These are phyloP conservation scores for Hirtodrosophila cameraria DNA, from an alignment of 2,888 invertebrate species.

Conservation along the genomic window DNA sequence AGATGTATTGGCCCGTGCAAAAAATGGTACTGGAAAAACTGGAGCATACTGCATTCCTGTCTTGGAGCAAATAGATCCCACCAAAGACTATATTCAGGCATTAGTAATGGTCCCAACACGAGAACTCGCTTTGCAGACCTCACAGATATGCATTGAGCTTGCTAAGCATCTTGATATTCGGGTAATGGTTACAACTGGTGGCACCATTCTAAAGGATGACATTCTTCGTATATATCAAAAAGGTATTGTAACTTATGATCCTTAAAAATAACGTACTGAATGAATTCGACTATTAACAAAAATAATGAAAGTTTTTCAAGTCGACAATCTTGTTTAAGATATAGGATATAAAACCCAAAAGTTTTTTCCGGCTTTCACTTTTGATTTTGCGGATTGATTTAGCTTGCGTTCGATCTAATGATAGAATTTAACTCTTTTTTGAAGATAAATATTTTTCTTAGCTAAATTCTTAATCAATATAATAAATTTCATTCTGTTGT, in stretches of 20 bases:
- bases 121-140: slow-evolving; percentile 99
- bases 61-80: slow-evolving; percentile 96
- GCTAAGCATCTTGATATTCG: slow-evolving; percentile 98
- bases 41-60: slow-evolving; percentile 99
- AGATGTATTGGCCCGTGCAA: slow-evolving; percentile 98
- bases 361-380: too few species aligned
- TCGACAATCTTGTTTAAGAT: too few species aligned
- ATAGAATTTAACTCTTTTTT: too few species aligned
- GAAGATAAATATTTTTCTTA: not conserved
- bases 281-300: too few species aligned
- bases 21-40: slow-evolving; percentile 99
- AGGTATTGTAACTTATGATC: slow-evolving; percentile 86
- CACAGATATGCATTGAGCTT: slow-evolving; percentile 99
- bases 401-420: too few species aligned
- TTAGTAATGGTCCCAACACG: slow-evolving; percentile 99
- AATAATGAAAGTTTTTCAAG: too few species aligned
- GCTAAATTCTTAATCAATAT: too few species aligned
- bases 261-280: not conserved
- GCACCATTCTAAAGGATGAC: slow-evolving; percentile 98
- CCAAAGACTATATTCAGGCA: slow-evolving; percentile 97
- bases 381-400: too few species aligned
- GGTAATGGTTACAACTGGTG: slow-evolving; percentile 99
- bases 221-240: slow-evolving; percentile 99
- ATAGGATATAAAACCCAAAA: too few species aligned
- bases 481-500: not conserved